phyloP scores from a whole-genome alignment of 2,797 vertebrate species.

The Mallotus villosus region DNA sequence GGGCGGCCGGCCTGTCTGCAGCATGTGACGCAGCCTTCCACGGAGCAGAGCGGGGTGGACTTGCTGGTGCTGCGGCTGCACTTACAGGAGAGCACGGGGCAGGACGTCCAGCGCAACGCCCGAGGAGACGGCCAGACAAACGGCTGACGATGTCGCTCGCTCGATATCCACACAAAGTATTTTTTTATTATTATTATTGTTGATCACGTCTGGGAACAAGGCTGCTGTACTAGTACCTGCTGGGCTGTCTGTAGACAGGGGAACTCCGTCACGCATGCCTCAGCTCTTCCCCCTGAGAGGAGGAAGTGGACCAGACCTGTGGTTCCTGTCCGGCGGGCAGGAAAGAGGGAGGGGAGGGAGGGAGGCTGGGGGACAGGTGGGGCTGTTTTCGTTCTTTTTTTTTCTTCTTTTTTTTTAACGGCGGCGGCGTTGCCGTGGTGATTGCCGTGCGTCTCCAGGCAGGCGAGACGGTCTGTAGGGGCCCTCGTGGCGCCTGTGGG shows the following conservation, averaged over 20 bases:
- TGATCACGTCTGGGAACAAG: too few species aligned
- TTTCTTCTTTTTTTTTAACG: conserved; percentile 16
- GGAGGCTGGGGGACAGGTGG: not conserved
- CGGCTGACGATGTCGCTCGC: too few species aligned
- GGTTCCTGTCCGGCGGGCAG: not conserved
- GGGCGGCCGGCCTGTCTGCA: conserved; percentile 42
- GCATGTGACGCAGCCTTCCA: not conserved
- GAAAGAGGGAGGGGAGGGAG: not conserved
- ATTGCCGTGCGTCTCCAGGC: conserved; percentile 20
- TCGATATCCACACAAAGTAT: too few species aligned
- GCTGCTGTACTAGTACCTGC: not conserved
- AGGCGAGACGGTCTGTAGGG: conserved; percentile 21
- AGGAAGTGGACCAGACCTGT: not conserved
- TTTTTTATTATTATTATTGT: too few species aligned
- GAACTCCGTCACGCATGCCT: too few species aligned
- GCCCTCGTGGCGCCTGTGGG: conserved; percentile 36
- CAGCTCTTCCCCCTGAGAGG: conserved; percentile 11
- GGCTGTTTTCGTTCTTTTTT: not conserved
- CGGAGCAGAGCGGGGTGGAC: too few species aligned
- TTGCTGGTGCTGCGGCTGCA: not conserved
- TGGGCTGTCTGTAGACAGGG: not conserved
- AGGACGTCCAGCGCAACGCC: not conserved
- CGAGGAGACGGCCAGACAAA: too few species aligned
- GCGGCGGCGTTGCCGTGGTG: not conserved
- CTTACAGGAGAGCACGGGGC: too few species aligned